Conservation (phyloP, 2,888 invertebrate genomes). For the Dolichopus griseipennis region DNA sequence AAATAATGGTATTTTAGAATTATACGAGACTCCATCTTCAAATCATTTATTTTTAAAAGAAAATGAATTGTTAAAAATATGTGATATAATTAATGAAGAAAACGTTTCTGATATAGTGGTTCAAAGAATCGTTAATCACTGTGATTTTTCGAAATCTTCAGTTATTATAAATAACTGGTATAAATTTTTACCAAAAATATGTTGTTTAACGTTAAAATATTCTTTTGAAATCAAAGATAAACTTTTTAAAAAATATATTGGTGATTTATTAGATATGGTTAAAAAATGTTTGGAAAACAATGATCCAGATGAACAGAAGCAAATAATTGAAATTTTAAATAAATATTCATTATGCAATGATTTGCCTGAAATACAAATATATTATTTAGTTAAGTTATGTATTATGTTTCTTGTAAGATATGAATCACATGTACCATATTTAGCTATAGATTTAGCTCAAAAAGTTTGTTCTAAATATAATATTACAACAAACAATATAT, state of each 20-base stretch:
- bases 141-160: not conserved
- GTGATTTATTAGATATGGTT: not conserved
- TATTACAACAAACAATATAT: not conserved
- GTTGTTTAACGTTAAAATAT: not conserved
- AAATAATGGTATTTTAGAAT: not conserved
- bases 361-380: not conserved
- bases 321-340: not conserved
- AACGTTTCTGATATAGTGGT: not conserved
- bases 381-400: not conserved
- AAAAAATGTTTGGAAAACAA: not conserved
- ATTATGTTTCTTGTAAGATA: constrained; percentile 7
- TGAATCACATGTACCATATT: constrained; percentile 2
- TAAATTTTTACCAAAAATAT: not conserved
- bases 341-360: not conserved
- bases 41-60: not conserved
- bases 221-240: no score
- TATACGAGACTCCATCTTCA: not conserved
- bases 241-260: not conserved
- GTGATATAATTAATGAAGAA: not conserved
- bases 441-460: not conserved
- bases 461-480: not conserved
- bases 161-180: not conserved
- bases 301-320: not conserved
- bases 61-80: not conserved
- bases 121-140: not conserved